Base-by-base conservation (phyloP, 2,113 vertebrate genomes). In the Oplegnathus fasciatus region DNA sequence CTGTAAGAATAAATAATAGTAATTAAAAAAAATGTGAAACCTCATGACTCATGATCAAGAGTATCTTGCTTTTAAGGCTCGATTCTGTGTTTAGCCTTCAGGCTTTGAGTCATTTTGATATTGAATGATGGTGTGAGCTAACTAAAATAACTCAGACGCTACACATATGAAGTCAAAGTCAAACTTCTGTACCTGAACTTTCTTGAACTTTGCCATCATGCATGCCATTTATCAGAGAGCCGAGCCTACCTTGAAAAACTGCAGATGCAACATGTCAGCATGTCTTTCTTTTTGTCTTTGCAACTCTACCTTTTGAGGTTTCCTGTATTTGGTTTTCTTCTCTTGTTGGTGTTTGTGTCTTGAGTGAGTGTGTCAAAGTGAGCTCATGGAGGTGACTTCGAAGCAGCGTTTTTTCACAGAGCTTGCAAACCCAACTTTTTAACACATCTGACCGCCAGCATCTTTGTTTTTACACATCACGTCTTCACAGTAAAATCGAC, bases 351-450 rank as follows among this genome's bases (percentile, higher is more conserved):
- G 75, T 89, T 82, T 88, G 74, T 60, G 42, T 66, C 44, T 69
- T 1, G 18, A 68, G 40, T 3, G 9, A 57, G 40, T 64, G 69
- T 69, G 72, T 75, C n/a, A 9, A 68, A 78, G 46, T 50, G 37
- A 67, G 40, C 61, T 54, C 7, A 1, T 34, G 37, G 42, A 84
- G 84, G 66, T 66, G 78, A 78, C n/a, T 9, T 0, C 40, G 37
- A 88, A 80, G 44, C 73, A 0, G 84, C n/a, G 90, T 74, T 86
- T 89, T 92, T 90, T 88, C 77, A 85, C 72, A 89, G 83, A 90
- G 89, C 44, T 69, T 32, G 60, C 58, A 37, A 72, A 68, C 28
- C 54, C 6, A 24, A 48, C 20, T 37, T 13, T 40, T 75, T 30
- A 70, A 50, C 80, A 55, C 64, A 32, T 77, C 34, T 81, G 85